Conservation (phyloP, 2,113 vertebrate genomes). For the Collichthys lucidus region DNA sequence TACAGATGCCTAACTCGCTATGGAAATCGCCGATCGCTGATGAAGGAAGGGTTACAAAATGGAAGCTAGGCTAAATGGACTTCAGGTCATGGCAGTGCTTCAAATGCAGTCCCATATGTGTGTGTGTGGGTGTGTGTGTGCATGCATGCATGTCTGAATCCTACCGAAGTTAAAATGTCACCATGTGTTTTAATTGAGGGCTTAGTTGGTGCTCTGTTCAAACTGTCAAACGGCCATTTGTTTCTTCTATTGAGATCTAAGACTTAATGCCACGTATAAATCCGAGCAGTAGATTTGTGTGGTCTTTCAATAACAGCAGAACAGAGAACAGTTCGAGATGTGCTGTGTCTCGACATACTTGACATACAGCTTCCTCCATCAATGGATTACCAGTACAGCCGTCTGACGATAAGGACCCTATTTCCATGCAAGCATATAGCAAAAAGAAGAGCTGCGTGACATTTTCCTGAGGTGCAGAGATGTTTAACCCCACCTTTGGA, state of each 20-base stretch:
- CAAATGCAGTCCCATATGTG: neutral
- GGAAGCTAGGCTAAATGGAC: neutral
- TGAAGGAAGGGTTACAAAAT: neutral
- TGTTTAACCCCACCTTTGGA: slow-evolving; percentile 22
- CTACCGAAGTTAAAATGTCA: slow-evolving; percentile 57
- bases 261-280: slow-evolving; percentile 27
- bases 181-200: slow-evolving; percentile 37
- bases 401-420: neutral
- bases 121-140: neutral
- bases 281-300: slow-evolving; percentile 14
- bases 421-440: neutral
- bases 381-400: neutral
- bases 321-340: neutral
- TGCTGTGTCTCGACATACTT: neutral
- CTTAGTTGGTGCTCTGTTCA: slow-evolving; percentile 33
- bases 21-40: neutral
- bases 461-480: slow-evolving; percentile 19
- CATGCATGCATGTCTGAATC: neutral
- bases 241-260: slow-evolving; percentile 16
- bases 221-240: slow-evolving; percentile 35
- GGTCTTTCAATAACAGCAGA: neutral
- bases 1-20: neutral
- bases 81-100: neutral
- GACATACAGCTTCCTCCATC: neutral
- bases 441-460: neutral